phyloP scores from a whole-genome alignment of 2,888 invertebrate genomes.

The Thysanoteuthis rhombus region DNA sequence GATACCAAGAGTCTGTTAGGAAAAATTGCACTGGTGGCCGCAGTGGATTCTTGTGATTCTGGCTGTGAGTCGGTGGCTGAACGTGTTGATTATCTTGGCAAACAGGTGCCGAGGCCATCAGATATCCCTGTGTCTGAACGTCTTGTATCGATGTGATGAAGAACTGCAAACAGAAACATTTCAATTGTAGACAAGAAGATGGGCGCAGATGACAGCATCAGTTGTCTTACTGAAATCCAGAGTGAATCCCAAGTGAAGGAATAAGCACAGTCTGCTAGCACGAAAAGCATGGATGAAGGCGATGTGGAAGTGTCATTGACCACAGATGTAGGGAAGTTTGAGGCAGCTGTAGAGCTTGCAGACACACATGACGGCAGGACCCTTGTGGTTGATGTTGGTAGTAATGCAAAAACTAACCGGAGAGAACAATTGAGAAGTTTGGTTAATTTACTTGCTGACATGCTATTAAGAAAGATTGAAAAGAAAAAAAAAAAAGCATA shows the following conservation, averaged over 20 bases:
- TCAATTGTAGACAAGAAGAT: neutral
- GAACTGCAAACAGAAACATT: neutral
- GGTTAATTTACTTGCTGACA: too few species aligned
- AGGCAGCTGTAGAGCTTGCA: neutral
- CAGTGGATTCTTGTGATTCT: neutral
- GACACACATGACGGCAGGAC: neutral
- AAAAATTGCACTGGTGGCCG: neutral
- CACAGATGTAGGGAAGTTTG: neutral
- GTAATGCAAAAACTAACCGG: neutral
- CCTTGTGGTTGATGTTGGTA: neutral
- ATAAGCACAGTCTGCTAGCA: neutral
- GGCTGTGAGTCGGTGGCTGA: neutral
- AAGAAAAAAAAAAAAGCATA: neutral
- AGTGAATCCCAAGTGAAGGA: neutral
- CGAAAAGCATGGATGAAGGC: neutral
- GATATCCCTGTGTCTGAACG: neutral
- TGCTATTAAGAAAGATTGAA: neutral
- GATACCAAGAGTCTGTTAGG: neutral
- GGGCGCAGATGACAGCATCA: too few species aligned
- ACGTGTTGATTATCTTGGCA: neutral
- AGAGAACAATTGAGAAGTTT: neutral
- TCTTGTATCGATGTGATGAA: neutral
- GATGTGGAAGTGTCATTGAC: neutral
- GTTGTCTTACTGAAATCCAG: neutral
- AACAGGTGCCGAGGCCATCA: too few species aligned